phyloP scores from a whole-genome alignment of 2,888 invertebrate genomes.

The Trissolcus brochymenae region DNA sequence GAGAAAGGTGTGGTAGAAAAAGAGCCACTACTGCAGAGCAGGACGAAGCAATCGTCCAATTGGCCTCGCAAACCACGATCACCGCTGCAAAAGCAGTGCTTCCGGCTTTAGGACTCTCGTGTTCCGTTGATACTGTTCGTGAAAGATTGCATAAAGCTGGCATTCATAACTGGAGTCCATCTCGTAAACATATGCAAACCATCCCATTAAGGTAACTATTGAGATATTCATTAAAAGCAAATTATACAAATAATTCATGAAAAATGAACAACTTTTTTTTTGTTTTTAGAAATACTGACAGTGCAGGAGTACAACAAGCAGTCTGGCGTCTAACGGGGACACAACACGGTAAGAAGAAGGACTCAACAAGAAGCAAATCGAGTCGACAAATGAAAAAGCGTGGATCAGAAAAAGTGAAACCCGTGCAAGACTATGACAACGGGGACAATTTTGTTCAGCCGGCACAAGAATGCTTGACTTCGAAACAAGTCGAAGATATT shows the following conservation, averaged over 20 bases:
- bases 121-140: conserved; percentile 73
- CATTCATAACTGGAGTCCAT: conserved; percentile 75
- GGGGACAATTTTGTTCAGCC: conserved; percentile 59
- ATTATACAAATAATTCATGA: not conserved
- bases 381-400: conserved; percentile 60
- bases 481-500: conserved; percentile 58
- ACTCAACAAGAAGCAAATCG: conserved; percentile 59
- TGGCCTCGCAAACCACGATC: conserved; percentile 73
- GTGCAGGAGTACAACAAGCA: conserved; percentile 70
- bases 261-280: not conserved
- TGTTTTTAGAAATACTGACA: conserved; percentile 62
- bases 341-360: conserved; percentile 72
- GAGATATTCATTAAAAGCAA: conserved; percentile 10
- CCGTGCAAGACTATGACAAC: conserved; percentile 30
- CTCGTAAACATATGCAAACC: conserved; percentile 73
- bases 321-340: conserved; percentile 75
- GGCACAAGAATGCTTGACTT: conserved; percentile 37
- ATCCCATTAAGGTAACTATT: conserved; percentile 69
- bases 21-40: conserved; percentile 73
- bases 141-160: conserved; percentile 74
- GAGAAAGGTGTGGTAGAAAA: conserved; percentile 74
- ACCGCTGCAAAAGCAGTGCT: conserved; percentile 74
- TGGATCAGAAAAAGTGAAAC: conserved; percentile 61
- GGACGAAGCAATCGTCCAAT: conserved; percentile 73
- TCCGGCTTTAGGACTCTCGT: conserved; percentile 73